Conservation (phyloP, 1,140 invertebrate genomes). For the Chironomus striatipennis region DNA sequence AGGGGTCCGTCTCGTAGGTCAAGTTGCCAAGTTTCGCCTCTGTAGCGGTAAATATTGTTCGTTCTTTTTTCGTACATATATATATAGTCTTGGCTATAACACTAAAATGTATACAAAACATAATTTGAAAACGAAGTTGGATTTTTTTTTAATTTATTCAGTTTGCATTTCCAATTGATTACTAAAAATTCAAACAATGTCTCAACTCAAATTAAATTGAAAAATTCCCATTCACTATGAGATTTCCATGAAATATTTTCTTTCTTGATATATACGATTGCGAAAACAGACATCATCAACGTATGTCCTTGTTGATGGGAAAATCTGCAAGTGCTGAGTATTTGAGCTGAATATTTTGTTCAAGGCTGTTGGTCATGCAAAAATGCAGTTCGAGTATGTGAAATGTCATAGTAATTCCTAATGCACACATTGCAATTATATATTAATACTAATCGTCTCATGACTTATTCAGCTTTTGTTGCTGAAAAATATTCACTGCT, state of each 20-base stretch:
- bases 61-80: not conserved
- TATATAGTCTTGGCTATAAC: not conserved
- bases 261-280: not conserved
- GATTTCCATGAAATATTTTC: constrained; percentile 2
- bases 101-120: not conserved
- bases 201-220: constrained; percentile 11
- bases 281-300: too few species aligned
- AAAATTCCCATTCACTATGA: not conserved
- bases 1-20: constrained; percentile 5
- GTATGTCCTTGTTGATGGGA: too few species aligned
- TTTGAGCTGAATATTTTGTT: too few species aligned
- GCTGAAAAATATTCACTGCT: too few species aligned
- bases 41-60: not conserved
- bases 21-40: constrained; percentile 12
- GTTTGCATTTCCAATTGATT: constrained; percentile 13
- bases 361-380: too few species aligned
- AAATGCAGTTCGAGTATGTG: too few species aligned
- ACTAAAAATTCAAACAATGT: constrained; percentile 14
- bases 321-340: too few species aligned
- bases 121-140: not conserved
- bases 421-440: too few species aligned
- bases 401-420: too few species aligned
- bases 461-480: too few species aligned
- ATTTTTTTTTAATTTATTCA: not conserved
- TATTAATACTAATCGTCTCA: too few species aligned